Conservation (phyloP, 2,888 invertebrate genomes). For the Archips xylosteana region DNA sequence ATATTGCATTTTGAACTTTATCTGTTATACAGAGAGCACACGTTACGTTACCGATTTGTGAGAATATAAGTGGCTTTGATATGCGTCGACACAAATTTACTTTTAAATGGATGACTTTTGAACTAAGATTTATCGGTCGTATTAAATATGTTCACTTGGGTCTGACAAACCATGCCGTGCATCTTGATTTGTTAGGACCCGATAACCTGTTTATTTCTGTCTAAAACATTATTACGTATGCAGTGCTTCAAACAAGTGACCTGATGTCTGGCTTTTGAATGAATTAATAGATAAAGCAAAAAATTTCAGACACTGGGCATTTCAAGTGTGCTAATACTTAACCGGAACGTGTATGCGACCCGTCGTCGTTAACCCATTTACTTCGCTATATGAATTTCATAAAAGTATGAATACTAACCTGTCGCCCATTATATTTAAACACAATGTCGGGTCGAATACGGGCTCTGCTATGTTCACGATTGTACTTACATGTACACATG, state of each 20-base stretch:
- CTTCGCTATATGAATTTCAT: background rate
- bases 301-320: constrained; percentile 27
- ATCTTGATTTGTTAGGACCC: background rate
- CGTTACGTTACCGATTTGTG: no score
- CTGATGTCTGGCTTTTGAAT: constrained; percentile 26
- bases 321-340: constrained; percentile 17
- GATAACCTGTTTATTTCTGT: background rate
- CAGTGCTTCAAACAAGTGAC: background rate
- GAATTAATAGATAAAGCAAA: background rate
- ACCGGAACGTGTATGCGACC: constrained; percentile 32
- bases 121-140: background rate
- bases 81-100: no score
- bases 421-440: background rate
- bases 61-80: no score
- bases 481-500: constrained; percentile 25
- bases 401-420: background rate
- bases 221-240: background rate
- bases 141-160: background rate
- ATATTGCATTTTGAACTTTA: no score
- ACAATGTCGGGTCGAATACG: constrained; percentile 26
- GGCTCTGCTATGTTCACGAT: constrained; percentile 31
- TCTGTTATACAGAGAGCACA: no score
- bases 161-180: background rate
- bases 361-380: background rate
- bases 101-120: background rate